A percentile compares a stretch with the other conserved stretches of the same genome.
These are phyloP conservation scores for Drosophila melanogaster DNA, from an alignment of 1,140 invertebrate genomes.

Conservation along the genomic window Release_6_plus_ISO1_MT NC_004354.4:16783001-16783500, in stretches of 20 bases:
- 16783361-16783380: slow-evolving; percentile 7
- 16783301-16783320: slow-evolving; percentile 26
- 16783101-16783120: slow-evolving; percentile 1
- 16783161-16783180: slow-evolving; percentile 11
- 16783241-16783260: background rate
- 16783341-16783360: slow-evolving; percentile 17
- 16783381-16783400: slow-evolving; percentile 31
- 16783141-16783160: slow-evolving; percentile 1
- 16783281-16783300: slow-evolving; percentile 11
- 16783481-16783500: slow-evolving; percentile 1
- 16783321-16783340: slow-evolving; percentile 29
- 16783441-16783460: background rate
- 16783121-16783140: slow-evolving; percentile 13
- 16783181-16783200: slow-evolving; percentile 8
- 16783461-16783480: slow-evolving; percentile 8
- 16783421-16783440: slow-evolving; percentile 23
- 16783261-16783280: background rate
- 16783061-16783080: background rate
- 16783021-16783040: background rate
- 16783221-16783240: slow-evolving; percentile 17
- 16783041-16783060: background rate
- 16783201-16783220: slow-evolving; percentile 7
- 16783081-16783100: slow-evolving; percentile 1
- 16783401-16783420: slow-evolving; percentile 13
- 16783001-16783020: too few relatives aligned